Conservation (phyloP, 2,797 vertebrate species). For the Melanotaenia nigrans region DNA sequence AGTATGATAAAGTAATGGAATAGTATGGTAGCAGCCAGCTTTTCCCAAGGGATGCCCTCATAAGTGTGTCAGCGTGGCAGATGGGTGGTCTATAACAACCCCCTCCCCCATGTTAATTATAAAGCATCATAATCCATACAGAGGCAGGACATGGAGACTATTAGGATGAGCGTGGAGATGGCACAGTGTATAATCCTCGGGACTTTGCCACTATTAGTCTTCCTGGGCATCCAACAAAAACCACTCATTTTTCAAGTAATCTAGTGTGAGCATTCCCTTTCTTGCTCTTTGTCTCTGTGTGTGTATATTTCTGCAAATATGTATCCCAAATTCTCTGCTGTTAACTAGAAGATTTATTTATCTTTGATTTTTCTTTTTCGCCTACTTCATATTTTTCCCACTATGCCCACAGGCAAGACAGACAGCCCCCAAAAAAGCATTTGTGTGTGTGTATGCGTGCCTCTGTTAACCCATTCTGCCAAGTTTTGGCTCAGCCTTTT, state of each 20-base stretch:
- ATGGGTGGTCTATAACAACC: conserved; percentile 74
- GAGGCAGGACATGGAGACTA: conserved; percentile 82
- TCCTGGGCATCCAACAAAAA: conserved; percentile 68
- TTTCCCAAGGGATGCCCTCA: conserved; percentile 70
- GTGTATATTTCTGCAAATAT: conserved; percentile 29
- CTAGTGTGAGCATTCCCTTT: conserved; percentile 66
- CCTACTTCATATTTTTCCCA: conserved; percentile 62
- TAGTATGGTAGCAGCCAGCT: conserved; percentile 56
- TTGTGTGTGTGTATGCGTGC: conserved; percentile 50
- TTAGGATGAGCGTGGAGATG: conserved; percentile 77
- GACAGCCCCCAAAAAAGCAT: conserved; percentile 61
- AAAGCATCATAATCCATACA: conserved; percentile 83
- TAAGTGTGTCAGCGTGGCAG: conserved; percentile 85
- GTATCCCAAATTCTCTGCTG: conserved; percentile 57
- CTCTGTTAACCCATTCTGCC: conserved; percentile 81
- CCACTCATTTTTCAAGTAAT: conserved; percentile 73
- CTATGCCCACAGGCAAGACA: conserved; percentile 69
- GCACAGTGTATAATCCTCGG: conserved; percentile 73
- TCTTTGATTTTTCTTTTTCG: conserved; percentile 26
- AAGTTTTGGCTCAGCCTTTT: conserved; percentile 75
- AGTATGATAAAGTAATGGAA: conserved; percentile 80
- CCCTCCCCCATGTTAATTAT: conserved; percentile 80
- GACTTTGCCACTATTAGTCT: conserved; percentile 75
- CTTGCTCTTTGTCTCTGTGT: conserved; percentile 28
- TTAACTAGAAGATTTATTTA: conserved; percentile 74